These are phyloP conservation scores for Temnothorax curvispinosus DNA, from an alignment of 1,140 invertebrate genomes.

Conservation along the genomic window DNA sequence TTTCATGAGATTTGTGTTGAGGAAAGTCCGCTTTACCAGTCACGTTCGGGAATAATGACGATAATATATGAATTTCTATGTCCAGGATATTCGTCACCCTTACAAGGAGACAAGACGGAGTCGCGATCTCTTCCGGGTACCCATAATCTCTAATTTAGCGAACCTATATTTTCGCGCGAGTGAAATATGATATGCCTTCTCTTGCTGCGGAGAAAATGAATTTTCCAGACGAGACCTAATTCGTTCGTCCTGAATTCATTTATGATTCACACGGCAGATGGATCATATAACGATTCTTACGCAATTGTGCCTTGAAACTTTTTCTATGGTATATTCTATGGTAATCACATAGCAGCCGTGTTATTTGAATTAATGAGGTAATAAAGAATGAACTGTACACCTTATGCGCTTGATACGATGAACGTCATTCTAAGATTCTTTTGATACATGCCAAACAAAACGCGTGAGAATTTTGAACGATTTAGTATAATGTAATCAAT, in stretches of 20 bases:
- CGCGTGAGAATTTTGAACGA: neutral
- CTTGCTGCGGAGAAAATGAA: neutral
- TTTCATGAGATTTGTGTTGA: slow-evolving; percentile 7
- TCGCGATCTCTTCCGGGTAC: slow-evolving; percentile 37
- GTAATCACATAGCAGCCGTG: slow-evolving; percentile 13
- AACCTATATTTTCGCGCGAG: slow-evolving; percentile 26
- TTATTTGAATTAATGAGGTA: slow-evolving; percentile 63
- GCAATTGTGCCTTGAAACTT: slow-evolving; percentile 22
- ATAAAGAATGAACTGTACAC: slow-evolving; percentile 36
- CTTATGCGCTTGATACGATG: neutral
- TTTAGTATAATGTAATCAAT: neutral
- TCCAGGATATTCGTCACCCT: slow-evolving; percentile 26
- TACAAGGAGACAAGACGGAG: slow-evolving; percentile 42
- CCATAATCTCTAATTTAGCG: slow-evolving; percentile 25
- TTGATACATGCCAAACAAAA: neutral
- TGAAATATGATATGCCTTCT: slow-evolving; percentile 8
- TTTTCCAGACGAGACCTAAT: slow-evolving; percentile 44
- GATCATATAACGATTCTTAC: slow-evolving; percentile 5
- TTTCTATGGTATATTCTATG: slow-evolving; percentile 6
- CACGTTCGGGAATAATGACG: slow-evolving; percentile 58
- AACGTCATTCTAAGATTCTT: neutral
- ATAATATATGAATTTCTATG: slow-evolving; percentile 20
- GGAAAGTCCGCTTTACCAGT: slow-evolving; percentile 5
- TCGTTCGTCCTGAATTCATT: slow-evolving; percentile 26
- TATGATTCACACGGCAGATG: slow-evolving; percentile 29